phyloP scores from a whole-genome alignment of 2,888 invertebrate species.

The Xanthia icteritia region DNA sequence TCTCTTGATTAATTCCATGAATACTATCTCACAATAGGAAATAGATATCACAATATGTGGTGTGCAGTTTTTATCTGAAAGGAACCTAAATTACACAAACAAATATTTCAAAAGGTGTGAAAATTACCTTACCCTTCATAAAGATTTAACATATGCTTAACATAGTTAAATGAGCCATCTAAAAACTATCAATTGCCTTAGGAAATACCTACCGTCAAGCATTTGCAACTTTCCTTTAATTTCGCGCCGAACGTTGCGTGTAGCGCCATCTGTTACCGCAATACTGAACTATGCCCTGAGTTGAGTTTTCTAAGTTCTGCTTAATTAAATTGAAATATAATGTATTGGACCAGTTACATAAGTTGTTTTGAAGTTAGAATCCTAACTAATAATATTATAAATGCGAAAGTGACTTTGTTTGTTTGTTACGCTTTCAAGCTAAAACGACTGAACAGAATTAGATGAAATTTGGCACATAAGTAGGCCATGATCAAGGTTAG shows the following conservation, averaged over 20 bases:
- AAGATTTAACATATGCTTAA: not conserved
- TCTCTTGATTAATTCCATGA: no score
- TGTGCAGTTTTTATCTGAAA: not conserved
- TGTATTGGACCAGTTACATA: not conserved
- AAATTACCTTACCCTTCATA: not conserved
- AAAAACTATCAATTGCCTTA: not conserved
- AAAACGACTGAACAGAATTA: no score
- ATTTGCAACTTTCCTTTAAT: not conserved
- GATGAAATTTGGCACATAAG: no score
- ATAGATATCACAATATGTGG: not conserved
- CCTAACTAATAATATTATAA: no score
- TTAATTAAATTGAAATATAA: not conserved
- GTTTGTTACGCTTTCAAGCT: no score
- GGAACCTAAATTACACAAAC: no score
- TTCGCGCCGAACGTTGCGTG: not conserved
- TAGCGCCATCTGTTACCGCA: slow-evolving; percentile 50
- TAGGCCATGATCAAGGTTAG: no score
- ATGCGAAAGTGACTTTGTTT: no score
- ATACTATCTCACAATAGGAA: no score
- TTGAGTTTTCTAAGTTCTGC: not conserved
- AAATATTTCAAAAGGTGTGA: not conserved
- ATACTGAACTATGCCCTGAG: not conserved
- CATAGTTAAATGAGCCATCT: not conserved
- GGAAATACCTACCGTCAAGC: not conserved
- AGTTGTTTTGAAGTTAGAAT: slow-evolving; percentile 5